phyloP scores from a whole-genome alignment of 2,888 invertebrate species.

The Mellilla xanthometata region DNA sequence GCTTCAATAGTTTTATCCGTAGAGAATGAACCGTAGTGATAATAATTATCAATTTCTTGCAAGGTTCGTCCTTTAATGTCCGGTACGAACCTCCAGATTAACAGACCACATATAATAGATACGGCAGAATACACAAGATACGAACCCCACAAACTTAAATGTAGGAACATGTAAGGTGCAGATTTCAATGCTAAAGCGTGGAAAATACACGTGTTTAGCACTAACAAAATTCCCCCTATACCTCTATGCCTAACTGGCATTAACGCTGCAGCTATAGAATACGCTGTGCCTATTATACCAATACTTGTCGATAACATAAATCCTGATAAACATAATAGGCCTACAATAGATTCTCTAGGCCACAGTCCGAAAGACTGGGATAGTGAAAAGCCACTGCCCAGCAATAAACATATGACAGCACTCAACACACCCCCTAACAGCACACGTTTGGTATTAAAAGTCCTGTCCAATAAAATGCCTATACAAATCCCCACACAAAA shows the following conservation, averaged over 20 bases:
- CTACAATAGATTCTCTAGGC: conserved; percentile 3
- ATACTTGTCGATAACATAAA: conserved; percentile 6
- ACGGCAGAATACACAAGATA: not conserved
- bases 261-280: conserved; percentile 7
- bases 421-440: not conserved
- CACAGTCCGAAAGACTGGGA: not conserved
- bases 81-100: conserved; percentile 18
- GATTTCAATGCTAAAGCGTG: conserved; percentile 4
- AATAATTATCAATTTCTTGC: conserved; percentile 15
- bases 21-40: not conserved
- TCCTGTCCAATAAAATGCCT: not conserved
- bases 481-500: not conserved
- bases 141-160: conserved; percentile 8
- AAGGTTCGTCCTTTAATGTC: conserved; percentile 16
- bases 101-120: not conserved
- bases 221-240: conserved; percentile 1
- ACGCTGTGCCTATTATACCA: not conserved
- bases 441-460: conserved; percentile 5
- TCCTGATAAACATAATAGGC: not conserved
- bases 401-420: not conserved
- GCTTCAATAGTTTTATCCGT: not conserved
- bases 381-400: not conserved
- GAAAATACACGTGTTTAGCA: conserved; percentile 1
- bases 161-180: conserved; percentile 9
- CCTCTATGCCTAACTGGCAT: conserved; percentile 7